Base-by-base conservation (phyloP, 1,140 invertebrate genomes). In the Contarinia nasturtii region DNA sequence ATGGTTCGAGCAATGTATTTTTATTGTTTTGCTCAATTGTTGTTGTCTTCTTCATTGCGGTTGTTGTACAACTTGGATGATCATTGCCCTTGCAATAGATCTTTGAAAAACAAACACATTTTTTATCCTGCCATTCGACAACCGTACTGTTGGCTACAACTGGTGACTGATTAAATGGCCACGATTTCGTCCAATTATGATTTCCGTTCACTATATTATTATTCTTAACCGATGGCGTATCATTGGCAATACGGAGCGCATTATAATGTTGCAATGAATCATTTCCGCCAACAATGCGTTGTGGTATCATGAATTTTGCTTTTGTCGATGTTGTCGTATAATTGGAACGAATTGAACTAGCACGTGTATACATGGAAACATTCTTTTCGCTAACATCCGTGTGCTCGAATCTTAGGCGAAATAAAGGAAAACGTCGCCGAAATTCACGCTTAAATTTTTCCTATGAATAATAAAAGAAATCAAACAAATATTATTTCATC, bases 381-480 rank as follows among this genome's bases (percentile, higher is more conserved):
- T 59, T 63, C 7, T 38, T 38, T 51, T 33, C 50, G 22, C 37
- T 27, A 2, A 17, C 33, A 12, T 44, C 7, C 18, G 33, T 19
- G 42, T 33, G 27, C 5, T 50, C 52, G 21, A 56, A 54, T n/a
- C 56, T 52, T 2, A 21, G 7, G 15, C 34, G 36, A 18, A 22
- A 37, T 37, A 36, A 18, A 37, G 15, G 34, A 53, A 77, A 77
- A 12, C 76, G 67, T 49, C 74, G 71, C 52, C 76, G 73, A 51
- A 80, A 79, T 63, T 80, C 77, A 19, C 76, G 70, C 56, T 78
- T 78, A 53, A 80, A 79, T 60, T 80, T 80, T 61, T 79, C 77
- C 77, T 80, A 57, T 22, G 70, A 62, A 41, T 45, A 53, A 49
- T 52, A 46, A 49, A 12, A 53, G 42, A 49, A 49, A 41, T 17